Percentiles rank a stretch among this genome's conserved stretches.
phyloP scores from a whole-genome alignment of 2,888 invertebrate genomes.

The Tenthredo livida region DNA sequence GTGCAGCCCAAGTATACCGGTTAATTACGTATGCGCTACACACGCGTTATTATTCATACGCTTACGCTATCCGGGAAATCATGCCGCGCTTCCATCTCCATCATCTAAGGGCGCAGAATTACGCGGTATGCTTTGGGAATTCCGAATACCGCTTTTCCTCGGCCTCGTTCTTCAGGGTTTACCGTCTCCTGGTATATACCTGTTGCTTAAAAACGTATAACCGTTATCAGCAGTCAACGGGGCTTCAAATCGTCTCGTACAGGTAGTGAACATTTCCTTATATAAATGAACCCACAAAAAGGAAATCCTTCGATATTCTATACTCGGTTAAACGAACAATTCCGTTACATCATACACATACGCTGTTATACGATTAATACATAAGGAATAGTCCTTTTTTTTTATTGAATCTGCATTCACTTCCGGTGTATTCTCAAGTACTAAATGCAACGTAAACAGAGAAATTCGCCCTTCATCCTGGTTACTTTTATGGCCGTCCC shows the following conservation, averaged over 20 bases:
- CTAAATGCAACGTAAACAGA: not conserved
- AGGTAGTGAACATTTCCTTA: not conserved
- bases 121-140: slow-evolving; percentile 20
- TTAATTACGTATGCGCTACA: slow-evolving; percentile 47
- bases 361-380: not conserved
- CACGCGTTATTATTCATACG: slow-evolving; percentile 46
- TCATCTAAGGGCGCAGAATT: slow-evolving; percentile 33
- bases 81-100: slow-evolving; percentile 40
- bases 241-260: not conserved
- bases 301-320: not conserved
- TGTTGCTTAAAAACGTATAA: slow-evolving; percentile 45
- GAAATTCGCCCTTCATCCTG: slow-evolving; percentile 13
- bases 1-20: not conserved
- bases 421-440: not conserved
- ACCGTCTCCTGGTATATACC: slow-evolving; percentile 20
- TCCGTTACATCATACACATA: not conserved
- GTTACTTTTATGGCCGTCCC: slow-evolving; percentile 29
- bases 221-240: slow-evolving; percentile 8
- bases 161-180: not conserved
- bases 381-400: not conserved
- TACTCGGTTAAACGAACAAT: not conserved
- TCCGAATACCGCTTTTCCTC: not conserved
- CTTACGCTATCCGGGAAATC: slow-evolving; percentile 46
- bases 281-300: not conserved
- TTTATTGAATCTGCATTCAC: not conserved